Evolutionary conservation across 92 coral and sea anemone genomes (phyloP).

Genomic region (Siderastrea siderea): DNA sequence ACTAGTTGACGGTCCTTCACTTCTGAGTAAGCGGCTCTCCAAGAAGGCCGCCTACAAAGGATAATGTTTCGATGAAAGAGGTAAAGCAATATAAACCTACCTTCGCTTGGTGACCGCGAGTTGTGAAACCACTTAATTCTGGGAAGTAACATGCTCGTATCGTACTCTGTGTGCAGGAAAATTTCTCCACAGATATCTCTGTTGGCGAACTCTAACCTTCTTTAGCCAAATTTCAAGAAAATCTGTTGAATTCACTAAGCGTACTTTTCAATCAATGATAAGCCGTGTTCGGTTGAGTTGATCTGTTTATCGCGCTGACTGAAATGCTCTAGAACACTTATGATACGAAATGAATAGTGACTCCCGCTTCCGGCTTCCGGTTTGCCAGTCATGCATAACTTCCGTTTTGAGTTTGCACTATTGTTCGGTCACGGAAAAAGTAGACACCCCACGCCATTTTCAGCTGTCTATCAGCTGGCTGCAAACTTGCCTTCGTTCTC

Average conservation of each 20-base stretch:
- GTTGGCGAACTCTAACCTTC: neutral
- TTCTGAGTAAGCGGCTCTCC: neutral
- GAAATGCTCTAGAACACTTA: neutral
- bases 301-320: neutral
- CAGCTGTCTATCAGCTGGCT: too few species aligned
- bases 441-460: neutral
- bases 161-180: neutral
- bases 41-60: neutral
- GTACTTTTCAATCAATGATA: conserved; percentile 3
- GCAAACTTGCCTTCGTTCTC: too few species aligned
- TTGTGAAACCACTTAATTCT: neutral
- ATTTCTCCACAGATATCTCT: neutral
- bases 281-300: neutral
- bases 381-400: conserved; percentile 1
- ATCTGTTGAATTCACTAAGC: neutral
- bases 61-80: neutral
- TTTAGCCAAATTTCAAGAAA: neutral
- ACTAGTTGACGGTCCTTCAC: neutral
- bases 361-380: conserved; percentile 1
- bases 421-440: neutral
- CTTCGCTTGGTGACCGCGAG: neutral
- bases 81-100: neutral
- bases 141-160: neutral
- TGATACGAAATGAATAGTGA: neutral
- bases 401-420: neutral